A percentile compares a stretch with the other conserved stretches of the same genome.
Conservation (phyloP, 2,888 invertebrate species). For the Minunthozetes semirufus region DNA sequence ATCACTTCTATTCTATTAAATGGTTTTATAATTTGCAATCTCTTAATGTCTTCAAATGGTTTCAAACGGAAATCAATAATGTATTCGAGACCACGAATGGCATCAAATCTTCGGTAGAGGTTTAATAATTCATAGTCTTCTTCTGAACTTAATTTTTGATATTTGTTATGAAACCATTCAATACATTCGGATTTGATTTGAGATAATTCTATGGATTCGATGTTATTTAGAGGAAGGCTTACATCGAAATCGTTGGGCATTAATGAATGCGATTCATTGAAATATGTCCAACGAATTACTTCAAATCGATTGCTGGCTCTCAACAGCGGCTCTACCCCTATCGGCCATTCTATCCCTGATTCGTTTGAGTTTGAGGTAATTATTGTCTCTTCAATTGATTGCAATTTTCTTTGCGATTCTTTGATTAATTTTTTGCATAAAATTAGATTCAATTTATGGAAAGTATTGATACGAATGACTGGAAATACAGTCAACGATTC, state of each 20-base stretch:
- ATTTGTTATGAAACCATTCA: conserved; percentile 44
- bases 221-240: conserved; percentile 20
- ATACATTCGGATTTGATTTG: conserved; percentile 33
- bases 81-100: conserved; percentile 77
- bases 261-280: conserved; percentile 75
- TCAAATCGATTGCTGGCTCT: conserved; percentile 69
- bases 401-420: not conserved
- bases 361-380: not conserved
- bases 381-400: conserved; percentile 17
- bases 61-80: conserved; percentile 58
- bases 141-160: conserved; percentile 42
- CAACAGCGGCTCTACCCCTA: conserved; percentile 62
- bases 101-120: conserved; percentile 71
- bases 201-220: conserved; percentile 26
- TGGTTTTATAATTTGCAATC: conserved; percentile 73
- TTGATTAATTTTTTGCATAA: conserved; percentile 8
- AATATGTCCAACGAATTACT: conserved; percentile 74
- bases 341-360: conserved; percentile 58
- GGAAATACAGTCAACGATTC: conserved; percentile 2
- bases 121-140: conserved; percentile 50
- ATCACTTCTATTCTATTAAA: conserved; percentile 80
- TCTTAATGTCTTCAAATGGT: conserved; percentile 42
- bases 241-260: conserved; percentile 65
- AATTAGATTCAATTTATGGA: conserved; percentile 9
- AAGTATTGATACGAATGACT: not conserved